These are phyloP conservation scores for Antennarius striatus DNA, from an alignment of 2,113 vertebrate species.

Conservation along the genomic window DNA sequence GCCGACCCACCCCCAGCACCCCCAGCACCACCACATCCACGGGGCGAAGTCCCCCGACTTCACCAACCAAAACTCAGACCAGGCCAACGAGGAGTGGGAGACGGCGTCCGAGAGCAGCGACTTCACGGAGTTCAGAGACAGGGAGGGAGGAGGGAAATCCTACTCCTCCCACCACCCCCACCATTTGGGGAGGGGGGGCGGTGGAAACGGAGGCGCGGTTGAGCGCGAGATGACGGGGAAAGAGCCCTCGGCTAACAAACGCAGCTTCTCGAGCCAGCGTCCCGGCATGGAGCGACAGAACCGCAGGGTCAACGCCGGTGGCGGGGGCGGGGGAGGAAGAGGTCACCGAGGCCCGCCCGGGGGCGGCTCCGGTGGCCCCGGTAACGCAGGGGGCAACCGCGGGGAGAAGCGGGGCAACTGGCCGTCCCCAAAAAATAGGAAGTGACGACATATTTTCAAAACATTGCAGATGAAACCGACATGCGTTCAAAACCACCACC, in stretches of 20 bases:
- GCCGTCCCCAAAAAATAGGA: slow-evolving; percentile 91
- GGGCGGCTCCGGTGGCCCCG: slow-evolving; percentile 66
- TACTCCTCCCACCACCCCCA: slow-evolving; percentile 77
- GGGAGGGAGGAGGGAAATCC: slow-evolving; percentile 75
- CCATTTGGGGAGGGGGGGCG: slow-evolving; percentile 72
- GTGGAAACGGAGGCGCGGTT: slow-evolving; percentile 65
- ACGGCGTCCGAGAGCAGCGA: slow-evolving; percentile 93
- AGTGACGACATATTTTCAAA: slow-evolving; percentile 74
- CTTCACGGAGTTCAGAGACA: slow-evolving; percentile 88
- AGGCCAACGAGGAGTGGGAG: slow-evolving; percentile 95
- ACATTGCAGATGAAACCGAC: slow-evolving; percentile 67
- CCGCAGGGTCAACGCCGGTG: slow-evolving; percentile 81
- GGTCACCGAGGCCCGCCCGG: slow-evolving; percentile 76
- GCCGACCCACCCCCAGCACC: slow-evolving; percentile 67
- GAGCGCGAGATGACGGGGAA: slow-evolving; percentile 79
- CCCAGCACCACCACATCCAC: slow-evolving; percentile 79
- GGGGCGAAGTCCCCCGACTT: slow-evolving; percentile 91
- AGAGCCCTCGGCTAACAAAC: slow-evolving; percentile 83
- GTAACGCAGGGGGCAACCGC: slow-evolving; percentile 77
- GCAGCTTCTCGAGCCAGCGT: slow-evolving; percentile 92
- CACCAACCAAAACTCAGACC: slow-evolving; percentile 94
- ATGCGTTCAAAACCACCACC: slow-evolving; percentile 32
- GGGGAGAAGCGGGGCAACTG: slow-evolving; percentile 85
- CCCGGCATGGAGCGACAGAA: slow-evolving; percentile 92
- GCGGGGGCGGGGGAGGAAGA: slow-evolving; percentile 77